Evolutionary conservation across 2,113 vertebrate species (phyloP), one percentile per base, ranked within the genome.

Genomic region (Esox niger): DNA sequence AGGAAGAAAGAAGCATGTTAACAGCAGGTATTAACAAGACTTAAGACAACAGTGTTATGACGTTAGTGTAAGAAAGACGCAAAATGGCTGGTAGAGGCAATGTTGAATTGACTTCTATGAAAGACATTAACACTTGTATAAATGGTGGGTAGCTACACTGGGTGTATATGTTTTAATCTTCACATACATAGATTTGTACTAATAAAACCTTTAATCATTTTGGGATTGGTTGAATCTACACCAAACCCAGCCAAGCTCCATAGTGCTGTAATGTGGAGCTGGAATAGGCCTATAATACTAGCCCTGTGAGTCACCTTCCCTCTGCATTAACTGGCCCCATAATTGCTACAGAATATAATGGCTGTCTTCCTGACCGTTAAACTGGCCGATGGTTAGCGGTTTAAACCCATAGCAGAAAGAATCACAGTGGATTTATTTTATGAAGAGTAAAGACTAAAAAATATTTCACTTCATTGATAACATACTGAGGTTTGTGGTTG

Each of bases 381-480:
- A 52, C 47, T 52, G 47, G 47, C 47, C 47, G 29, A 21, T 26
- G 21, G 49, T 52, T 66, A 65, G 62, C 31, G 13, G 63, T 30
- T 30, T 33, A 47, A 75, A 56, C 38, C 5, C 33, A 62, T 57
- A 58, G 52, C 31, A 59, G 25, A 29, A 56, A 59, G 20, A 29
- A 56, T 61, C 23, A 47, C 9, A 13, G 56, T 23, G 21, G 9
- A 62, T 67, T 63, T 65, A 27, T 20, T 43, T 15, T 15, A 43
- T 10, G 3, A 43, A 4, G 38, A 43, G 4, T 13, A 27, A 31
- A 29, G 1, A 64, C 0, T 52, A n/a, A 29, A 59, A 57, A 31
- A 3, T 23, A 8, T 55, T n/a, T 47, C 33, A 57, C 20, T 55
- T 66, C 2, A 64, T 30, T 8, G 47, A 23, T 10, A 29, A 38